A percentile compares a stretch with the other conserved stretches of the same genome.
phyloP scores from a whole-genome alignment of 1,140 invertebrate genomes.

The Melanaphis sacchari region DNA sequence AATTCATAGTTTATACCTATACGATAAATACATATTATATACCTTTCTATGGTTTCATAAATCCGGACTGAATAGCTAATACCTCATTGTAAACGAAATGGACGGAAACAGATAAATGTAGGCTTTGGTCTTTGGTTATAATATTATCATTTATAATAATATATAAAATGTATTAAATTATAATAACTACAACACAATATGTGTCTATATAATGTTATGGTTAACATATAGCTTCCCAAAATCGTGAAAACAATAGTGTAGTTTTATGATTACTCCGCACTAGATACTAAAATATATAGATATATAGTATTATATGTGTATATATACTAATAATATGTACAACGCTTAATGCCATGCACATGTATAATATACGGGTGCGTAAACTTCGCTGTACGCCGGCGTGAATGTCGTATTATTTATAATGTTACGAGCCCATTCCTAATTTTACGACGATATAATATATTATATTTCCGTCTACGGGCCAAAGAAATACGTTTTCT shows the following conservation, averaged over 20 bases:
- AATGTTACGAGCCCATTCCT: slow-evolving; percentile 2
- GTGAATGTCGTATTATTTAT: slow-evolving; percentile 11
- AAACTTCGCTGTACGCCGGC: not conserved
- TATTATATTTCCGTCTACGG: slow-evolving; percentile 36
- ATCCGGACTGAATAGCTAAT: slow-evolving; percentile 13
- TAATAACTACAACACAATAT: not conserved
- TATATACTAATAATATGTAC: not conserved
- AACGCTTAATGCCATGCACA: not conserved
- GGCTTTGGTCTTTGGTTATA: too few relatives aligned
- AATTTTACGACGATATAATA: slow-evolving; percentile 11
- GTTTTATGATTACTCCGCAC: slow-evolving; percentile 23
- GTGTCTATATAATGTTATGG: slow-evolving; percentile 8
- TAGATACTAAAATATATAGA: not conserved
- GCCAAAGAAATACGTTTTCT: slow-evolving; percentile 1
- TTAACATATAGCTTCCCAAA: slow-evolving; percentile 19
- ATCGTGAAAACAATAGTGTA: slow-evolving; percentile 37
- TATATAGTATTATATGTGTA: not conserved
- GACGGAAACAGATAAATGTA: slow-evolving; percentile 24
- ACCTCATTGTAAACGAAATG: not conserved
- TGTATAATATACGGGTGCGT: not conserved
- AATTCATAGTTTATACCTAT: not conserved
- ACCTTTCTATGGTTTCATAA: not conserved
- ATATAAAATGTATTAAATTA: not conserved
- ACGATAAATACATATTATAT: too few relatives aligned
- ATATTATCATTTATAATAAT: not conserved